Conservation (phyloP, 2,113 vertebrate genomes). For the Lepus timidus region DNA sequence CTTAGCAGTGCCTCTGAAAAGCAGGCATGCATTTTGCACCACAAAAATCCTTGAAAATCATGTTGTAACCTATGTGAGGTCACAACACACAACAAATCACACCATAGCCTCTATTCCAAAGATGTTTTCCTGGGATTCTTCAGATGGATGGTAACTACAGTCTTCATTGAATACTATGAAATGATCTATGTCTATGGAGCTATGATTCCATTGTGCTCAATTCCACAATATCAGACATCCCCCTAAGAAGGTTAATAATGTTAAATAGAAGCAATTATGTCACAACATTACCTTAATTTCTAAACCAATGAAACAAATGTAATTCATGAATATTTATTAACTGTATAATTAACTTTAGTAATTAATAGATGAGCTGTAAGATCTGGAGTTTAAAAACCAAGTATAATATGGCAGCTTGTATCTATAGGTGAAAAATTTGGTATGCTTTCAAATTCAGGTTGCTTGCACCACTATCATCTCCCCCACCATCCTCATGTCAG, state of each 20-base stretch:
- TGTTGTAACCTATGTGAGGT: neutral
- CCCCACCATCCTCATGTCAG: too few species aligned
- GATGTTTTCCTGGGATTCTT: slow-evolving; percentile 33
- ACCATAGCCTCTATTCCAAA: slow-evolving; percentile 55
- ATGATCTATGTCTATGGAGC: slow-evolving; percentile 47
- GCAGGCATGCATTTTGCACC: slow-evolving; percentile 42
- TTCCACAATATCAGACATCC: slow-evolving; percentile 40
- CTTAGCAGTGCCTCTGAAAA: slow-evolving; percentile 65
- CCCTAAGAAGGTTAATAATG: neutral
- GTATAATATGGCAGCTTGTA: neutral
- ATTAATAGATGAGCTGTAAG: neutral
- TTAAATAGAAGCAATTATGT: neutral
- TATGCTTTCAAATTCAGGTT: neutral
- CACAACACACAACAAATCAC: slow-evolving; percentile 62
- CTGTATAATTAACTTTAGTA: neutral
- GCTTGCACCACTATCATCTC: neutral
- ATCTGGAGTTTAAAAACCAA: neutral
- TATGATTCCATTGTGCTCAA: slow-evolving; percentile 14
- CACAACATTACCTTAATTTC: neutral
- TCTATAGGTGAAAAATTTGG: neutral
- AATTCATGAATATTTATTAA: neutral
- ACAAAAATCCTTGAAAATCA: slow-evolving; percentile 63
- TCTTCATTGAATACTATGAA: slow-evolving; percentile 48
- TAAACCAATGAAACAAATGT: neutral
- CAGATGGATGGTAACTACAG: slow-evolving; percentile 45